A percentile compares a stretch with the other conserved stretches of the same genome.
These are phyloP conservation scores for Paradoxurus hermaphroditus DNA, from an alignment of 2,113 vertebrate species.

Conservation along the genomic window DNA sequence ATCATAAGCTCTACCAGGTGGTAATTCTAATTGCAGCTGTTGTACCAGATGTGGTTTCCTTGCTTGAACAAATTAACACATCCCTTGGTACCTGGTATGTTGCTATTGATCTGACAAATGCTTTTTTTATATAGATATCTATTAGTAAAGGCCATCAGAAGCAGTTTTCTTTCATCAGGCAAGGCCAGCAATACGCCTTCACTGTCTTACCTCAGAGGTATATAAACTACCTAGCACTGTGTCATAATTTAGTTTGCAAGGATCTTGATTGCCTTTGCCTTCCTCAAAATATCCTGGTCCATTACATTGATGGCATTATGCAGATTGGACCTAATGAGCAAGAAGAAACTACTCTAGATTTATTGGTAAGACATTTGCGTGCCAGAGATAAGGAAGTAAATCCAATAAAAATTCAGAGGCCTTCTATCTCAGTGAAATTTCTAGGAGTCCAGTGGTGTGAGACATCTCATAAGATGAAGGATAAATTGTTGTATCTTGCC, in stretches of 20 bases:
- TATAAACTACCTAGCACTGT: neutral
- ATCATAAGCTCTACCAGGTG: neutral
- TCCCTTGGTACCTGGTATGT: neutral
- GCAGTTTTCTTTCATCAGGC: neutral
- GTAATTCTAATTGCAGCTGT: neutral
- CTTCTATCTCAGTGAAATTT: neutral
- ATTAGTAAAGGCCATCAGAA: neutral
- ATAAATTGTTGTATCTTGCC: neutral
- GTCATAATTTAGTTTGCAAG: neutral
- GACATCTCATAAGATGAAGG: neutral
- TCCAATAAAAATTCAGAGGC: neutral
- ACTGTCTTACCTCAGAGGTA: neutral
- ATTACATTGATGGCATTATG: neutral
- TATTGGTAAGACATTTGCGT: neutral
- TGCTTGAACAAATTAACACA: neutral
- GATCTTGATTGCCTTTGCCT: neutral
- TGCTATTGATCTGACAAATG: neutral
- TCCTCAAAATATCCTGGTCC: neutral
- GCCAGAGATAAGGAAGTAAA: neutral
- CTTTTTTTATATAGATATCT: neutral
- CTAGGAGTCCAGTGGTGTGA: neutral
- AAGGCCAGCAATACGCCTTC: neutral
- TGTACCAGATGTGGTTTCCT: neutral
- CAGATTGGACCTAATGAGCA: neutral
- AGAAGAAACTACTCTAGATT: neutral